Evolutionary conservation across 2,113 vertebrate species (phyloP).

Genomic region (Tonatia bakeri): DNA sequence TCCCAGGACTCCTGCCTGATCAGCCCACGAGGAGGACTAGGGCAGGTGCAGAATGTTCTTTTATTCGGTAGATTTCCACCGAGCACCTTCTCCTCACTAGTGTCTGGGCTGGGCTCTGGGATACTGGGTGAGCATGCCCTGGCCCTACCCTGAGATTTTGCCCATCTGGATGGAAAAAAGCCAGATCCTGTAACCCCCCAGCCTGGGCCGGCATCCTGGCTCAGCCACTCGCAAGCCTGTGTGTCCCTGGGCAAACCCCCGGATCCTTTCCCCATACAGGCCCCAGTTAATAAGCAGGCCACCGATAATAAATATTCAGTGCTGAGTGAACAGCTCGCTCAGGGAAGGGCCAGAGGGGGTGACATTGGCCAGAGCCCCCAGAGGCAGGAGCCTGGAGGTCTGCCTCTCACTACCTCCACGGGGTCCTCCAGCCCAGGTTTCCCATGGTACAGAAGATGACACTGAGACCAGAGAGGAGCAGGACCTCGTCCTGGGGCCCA

Average conservation of each 20-base stretch:
- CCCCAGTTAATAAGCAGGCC: not conserved
- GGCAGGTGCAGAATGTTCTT: not conserved
- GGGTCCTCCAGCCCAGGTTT: not conserved
- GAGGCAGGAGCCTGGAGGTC: not conserved
- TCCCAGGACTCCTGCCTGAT: not conserved
- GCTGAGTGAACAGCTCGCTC: not conserved
- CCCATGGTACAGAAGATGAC: not conserved
- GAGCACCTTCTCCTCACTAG: not conserved
- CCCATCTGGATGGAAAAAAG: not conserved
- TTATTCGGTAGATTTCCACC: not conserved
- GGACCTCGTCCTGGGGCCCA: not conserved
- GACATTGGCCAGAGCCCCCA: not conserved
- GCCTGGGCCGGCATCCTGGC: not conserved
- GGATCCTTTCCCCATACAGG: rapidly evolving
- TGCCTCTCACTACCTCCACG: not conserved
- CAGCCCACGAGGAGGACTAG: not conserved
- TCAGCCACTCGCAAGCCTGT: not conserved
- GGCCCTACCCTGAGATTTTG: not conserved
- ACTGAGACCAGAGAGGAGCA: not conserved
- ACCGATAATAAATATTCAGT: not conserved
- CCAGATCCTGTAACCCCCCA: not conserved
- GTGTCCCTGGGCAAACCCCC: not conserved
- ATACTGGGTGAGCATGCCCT: not conserved
- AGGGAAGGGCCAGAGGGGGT: not conserved
- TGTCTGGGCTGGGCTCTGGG: not conserved